Conservation (phyloP, 2,113 vertebrate genomes). For the Chamaea fasciata region DNA sequence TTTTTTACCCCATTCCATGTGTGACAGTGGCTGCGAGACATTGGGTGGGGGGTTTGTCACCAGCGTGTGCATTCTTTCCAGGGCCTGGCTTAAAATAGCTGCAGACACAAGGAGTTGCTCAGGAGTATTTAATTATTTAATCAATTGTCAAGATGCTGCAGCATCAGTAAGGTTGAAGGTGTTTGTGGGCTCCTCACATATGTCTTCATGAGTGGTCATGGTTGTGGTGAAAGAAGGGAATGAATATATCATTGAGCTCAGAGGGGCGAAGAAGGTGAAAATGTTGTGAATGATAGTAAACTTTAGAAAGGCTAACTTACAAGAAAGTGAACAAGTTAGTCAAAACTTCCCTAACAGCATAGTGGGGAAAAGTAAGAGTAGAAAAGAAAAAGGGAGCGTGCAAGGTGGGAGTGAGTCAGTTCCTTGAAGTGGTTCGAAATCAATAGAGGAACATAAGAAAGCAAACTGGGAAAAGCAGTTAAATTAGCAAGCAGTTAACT, state of each 20-base stretch:
- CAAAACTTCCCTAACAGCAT: background rate
- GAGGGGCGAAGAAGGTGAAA: background rate
- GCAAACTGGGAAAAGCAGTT: background rate
- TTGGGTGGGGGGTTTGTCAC: background rate
- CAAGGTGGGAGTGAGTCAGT: background rate
- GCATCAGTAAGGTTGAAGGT: background rate
- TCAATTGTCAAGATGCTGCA: background rate
- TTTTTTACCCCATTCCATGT: fast-evolving
- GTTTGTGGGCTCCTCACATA: background rate
- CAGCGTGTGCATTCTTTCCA: fast-evolving
- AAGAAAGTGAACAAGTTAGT: background rate
- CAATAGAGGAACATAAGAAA: background rate
- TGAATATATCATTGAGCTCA: background rate
- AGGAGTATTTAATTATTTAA: background rate
- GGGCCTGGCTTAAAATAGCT: background rate
- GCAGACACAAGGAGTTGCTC: background rate
- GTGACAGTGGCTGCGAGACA: background rate
- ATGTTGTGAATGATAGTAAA: background rate
- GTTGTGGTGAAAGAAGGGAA: fast-evolving
- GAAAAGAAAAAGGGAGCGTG: background rate
- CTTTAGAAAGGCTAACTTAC: background rate
- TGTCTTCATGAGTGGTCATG: fast-evolving
- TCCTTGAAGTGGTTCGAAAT: background rate
- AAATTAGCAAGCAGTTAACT: background rate
- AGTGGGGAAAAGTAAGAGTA: background rate